Conservation (phyloP, 2,888 invertebrate species). For the Acrobasis consociella region DNA sequence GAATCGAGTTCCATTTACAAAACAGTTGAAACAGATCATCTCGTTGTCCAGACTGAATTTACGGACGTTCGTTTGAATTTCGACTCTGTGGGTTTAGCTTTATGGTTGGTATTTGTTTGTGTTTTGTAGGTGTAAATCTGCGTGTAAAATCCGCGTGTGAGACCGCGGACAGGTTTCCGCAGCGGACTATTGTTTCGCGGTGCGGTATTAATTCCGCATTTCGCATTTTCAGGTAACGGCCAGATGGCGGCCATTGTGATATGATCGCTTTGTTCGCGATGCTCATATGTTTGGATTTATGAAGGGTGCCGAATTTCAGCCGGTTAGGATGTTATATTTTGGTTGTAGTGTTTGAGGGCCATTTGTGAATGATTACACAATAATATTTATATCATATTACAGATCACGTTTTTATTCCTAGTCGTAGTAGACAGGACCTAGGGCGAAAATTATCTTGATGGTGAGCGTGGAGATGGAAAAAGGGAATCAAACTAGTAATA, state of each 20-base stretch:
- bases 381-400: neutral
- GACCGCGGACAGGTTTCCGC: constrained; percentile 69
- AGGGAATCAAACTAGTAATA: too few relatives aligned
- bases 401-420: neutral
- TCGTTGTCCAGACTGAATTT: constrained; percentile 49
- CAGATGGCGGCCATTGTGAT: constrained; percentile 48
- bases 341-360: neutral
- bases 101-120: constrained; percentile 39
- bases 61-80: constrained; percentile 36
- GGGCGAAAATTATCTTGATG: too few relatives aligned
- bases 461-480: too few relatives aligned
- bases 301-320: constrained; percentile 12
- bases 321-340: neutral
- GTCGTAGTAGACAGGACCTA: too few relatives aligned
- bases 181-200: constrained; percentile 60
- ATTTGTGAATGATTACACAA: neutral
- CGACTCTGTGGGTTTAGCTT: constrained; percentile 30
- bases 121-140: constrained; percentile 56
- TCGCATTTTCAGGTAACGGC: constrained; percentile 40
- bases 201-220: constrained; percentile 48
- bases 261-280: constrained; percentile 40
- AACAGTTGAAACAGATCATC: constrained; percentile 63
- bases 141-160: constrained; percentile 61
- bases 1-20: constrained; percentile 68
- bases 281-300: constrained; percentile 24